Evolutionary conservation across 2,113 vertebrate species (phyloP).

Genomic region (Chunga burmeisteri): DNA sequence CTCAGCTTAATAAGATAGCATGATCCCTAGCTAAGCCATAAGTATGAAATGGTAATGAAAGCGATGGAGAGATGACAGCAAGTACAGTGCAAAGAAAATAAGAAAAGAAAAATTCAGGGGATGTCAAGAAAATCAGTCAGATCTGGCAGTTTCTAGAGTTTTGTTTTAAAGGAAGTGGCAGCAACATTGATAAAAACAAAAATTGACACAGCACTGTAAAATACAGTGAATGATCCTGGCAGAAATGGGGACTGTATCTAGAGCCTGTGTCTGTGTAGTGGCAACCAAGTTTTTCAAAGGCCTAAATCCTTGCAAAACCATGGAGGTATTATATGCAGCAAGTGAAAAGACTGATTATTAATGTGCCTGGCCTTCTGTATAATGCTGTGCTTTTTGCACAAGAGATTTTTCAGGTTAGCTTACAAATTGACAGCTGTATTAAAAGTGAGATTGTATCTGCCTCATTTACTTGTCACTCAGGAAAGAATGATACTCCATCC

Average conservation of each 20-base stretch:
- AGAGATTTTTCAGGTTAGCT: neutral
- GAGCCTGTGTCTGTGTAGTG: neutral
- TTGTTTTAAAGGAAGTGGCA: constrained; percentile 11
- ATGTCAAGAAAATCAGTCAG: neutral
- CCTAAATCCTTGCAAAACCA: neutral
- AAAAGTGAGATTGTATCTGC: neutral
- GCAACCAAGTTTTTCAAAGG: neutral
- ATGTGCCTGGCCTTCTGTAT: neutral
- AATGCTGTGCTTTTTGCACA: neutral
- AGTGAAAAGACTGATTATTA: neutral
- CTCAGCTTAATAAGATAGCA: neutral
- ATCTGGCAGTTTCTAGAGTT: neutral
- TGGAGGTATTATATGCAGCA: neutral
- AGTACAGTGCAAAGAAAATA: neutral
- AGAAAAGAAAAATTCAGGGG: neutral
- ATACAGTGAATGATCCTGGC: neutral
- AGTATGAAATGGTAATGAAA: neutral
- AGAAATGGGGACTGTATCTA: neutral
- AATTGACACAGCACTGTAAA: neutral
- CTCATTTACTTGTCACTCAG: neutral
- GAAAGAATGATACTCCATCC: constrained; percentile 1
- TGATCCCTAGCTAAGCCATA: neutral
- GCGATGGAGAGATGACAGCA: neutral
- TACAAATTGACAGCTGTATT: neutral
- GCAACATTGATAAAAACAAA: neutral